Evolutionary conservation across 2,113 vertebrate genomes (phyloP).

Genomic region (Alligator mississippiensis): DNA sequence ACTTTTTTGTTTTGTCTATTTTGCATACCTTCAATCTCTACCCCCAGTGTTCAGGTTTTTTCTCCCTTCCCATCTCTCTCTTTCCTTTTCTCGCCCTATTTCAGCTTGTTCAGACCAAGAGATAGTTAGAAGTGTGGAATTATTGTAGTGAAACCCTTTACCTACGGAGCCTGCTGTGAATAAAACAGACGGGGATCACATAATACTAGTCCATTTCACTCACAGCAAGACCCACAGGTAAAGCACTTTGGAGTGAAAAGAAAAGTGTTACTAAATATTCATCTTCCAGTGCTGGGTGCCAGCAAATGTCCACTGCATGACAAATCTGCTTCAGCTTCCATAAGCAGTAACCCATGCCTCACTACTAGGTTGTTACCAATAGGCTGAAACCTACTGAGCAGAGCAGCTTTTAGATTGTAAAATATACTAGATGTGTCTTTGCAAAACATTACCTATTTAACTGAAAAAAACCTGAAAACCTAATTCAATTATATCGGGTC

Average conservation of each 20-base stretch:
- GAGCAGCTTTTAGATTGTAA: neutral
- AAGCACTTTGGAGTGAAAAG: neutral
- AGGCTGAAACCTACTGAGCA: neutral
- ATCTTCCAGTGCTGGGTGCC: neutral
- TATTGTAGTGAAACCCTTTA: neutral
- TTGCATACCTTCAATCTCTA: neutral
- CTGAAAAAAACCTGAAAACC: neutral
- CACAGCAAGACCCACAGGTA: neutral
- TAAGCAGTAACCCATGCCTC: neutral
- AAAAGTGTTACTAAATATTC: neutral
- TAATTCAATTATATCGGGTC: neutral
- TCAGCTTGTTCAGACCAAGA: neutral
- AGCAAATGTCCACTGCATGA: neutral
- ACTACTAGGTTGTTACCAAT: neutral
- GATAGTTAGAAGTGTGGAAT: neutral
- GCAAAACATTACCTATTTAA: neutral
- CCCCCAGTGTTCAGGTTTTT: neutral
- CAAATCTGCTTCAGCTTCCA: neutral
- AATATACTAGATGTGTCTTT: neutral
- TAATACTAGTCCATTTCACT: slow-evolving; percentile 1
- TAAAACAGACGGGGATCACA: neutral
- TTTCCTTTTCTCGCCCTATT: neutral
- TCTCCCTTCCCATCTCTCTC: neutral
- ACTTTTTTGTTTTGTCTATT: neutral
- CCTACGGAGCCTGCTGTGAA: neutral